Conservation (phyloP, 2,888 invertebrate species). For the Coenonympha glycerion region DNA sequence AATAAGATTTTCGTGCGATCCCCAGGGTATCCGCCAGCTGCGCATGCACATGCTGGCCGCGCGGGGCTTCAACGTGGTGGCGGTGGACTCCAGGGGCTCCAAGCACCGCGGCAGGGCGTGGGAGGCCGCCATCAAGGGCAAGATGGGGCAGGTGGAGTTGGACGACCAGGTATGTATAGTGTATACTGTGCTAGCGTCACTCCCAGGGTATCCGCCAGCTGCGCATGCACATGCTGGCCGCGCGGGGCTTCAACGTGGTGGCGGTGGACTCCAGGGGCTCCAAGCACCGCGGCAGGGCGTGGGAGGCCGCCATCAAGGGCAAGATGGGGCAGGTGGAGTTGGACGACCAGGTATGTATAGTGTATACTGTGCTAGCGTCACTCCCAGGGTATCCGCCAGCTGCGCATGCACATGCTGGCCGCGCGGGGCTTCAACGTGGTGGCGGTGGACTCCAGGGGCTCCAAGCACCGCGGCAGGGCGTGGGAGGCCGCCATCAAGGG, state of each 20-base stretch:
- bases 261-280: constrained; percentile 97
- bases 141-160: constrained; percentile 95
- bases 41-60: constrained; percentile 96
- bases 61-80: constrained; percentile 96
- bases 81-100: constrained; percentile 96
- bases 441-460: constrained; percentile 96
- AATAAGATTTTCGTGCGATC: not conserved
- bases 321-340: constrained; percentile 96
- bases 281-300: constrained; percentile 91
- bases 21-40: constrained; percentile 89
- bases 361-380: not conserved
- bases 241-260: constrained; percentile 96
- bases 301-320: constrained; percentile 92
- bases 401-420: constrained; percentile 95
- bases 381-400: constrained; percentile 87
- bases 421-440: constrained; percentile 97
- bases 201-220: constrained; percentile 89
- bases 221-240: constrained; percentile 95
- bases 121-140: constrained; percentile 90
- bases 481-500: constrained; percentile 94
- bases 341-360: constrained; percentile 83
- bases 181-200: not conserved
- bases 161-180: constrained; percentile 83
- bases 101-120: constrained; percentile 93
- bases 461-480: constrained; percentile 91